Conservation (phyloP, 1,140 invertebrate genomes). For the Papilio polytes region DNA sequence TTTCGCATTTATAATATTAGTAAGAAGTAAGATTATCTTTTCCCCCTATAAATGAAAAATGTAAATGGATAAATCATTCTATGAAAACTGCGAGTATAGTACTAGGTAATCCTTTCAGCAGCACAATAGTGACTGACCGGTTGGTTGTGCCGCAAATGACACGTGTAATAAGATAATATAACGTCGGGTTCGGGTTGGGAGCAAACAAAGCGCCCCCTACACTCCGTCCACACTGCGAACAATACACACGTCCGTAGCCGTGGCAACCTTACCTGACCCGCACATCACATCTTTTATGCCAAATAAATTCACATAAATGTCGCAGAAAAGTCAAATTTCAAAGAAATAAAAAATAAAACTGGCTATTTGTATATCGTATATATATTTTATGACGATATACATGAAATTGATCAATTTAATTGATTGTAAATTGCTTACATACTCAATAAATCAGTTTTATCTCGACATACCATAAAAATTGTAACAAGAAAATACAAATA, state of each 20-base stretch:
- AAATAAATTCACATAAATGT: not conserved
- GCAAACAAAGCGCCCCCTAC: not conserved
- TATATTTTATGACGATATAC: not conserved
- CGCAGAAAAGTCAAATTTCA: not conserved
- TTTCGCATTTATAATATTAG: too few species aligned
- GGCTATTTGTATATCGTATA: not conserved
- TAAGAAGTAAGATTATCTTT: too few species aligned
- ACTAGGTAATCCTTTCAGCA: not conserved
- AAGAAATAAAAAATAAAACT: not conserved
- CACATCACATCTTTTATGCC: slow-evolving; percentile 5
- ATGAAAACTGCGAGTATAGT: not conserved
- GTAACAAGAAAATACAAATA: slow-evolving; percentile 33
- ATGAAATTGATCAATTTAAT: not conserved
- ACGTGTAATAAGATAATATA: slow-evolving; percentile 21
- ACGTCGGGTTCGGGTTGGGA: not conserved
- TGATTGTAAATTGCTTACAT: not conserved
- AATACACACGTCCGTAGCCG: slow-evolving; percentile 2
- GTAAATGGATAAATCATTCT: not conserved
- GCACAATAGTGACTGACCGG: not conserved
- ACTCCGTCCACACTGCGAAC: not conserved
- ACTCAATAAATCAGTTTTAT: too few species aligned
- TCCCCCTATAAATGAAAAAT: not conserved
- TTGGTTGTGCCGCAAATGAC: slow-evolving; percentile 18
- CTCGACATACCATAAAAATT: not conserved
- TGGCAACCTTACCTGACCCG: not conserved